Base-by-base conservation (phyloP, 2,888 invertebrate genomes). In the Linnaemya tessellans region DNA sequence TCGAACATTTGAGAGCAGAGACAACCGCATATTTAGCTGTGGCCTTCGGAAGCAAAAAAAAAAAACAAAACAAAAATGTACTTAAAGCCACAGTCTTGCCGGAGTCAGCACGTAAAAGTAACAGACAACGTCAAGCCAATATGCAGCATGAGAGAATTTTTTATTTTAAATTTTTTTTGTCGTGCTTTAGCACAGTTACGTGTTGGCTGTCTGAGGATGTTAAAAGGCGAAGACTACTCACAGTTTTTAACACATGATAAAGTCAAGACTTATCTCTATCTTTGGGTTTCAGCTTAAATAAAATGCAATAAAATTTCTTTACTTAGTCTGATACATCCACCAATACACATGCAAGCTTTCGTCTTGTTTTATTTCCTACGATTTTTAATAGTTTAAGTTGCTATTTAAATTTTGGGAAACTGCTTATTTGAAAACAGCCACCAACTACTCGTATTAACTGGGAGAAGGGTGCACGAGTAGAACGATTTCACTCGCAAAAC, bases 221-320 rank as follows among this genome's bases (percentile, higher is more conserved):
- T 68, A 75, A 78, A 75, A 75, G 51, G 13, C 65, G 35, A 81
- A 75, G 84, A 75, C 81, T 75, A 70, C 75, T 78, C 79, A 49
- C 62, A 70, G 73, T 78, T 74, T 80, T 78, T 70, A 80, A 80
- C 80, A 78, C 80, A 74, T 80, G 87, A 87, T 87, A 87, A 86
- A 87, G 84, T 85, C 85, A 83, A 84, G 85, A 81, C 81, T 86
- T 85, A 70, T 84, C 87, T 84, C 75, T 79, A 84, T 84, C 78
- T 86, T 58, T 67, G 35, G 49, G 13, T 73, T 80, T 70, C 79
- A 81, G 85, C 79, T 85, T 82, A 79, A 85, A 85, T 79, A 70
- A 79, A 80, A 80, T 71, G 65, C n/a, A 49, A 74, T 58, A 81
- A 82, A 84, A 74, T 65, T 65, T 49, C 46, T 30, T 78, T 46